Conservation (phyloP, 2,888 invertebrate genomes). For the Tetropium fuscum region DNA sequence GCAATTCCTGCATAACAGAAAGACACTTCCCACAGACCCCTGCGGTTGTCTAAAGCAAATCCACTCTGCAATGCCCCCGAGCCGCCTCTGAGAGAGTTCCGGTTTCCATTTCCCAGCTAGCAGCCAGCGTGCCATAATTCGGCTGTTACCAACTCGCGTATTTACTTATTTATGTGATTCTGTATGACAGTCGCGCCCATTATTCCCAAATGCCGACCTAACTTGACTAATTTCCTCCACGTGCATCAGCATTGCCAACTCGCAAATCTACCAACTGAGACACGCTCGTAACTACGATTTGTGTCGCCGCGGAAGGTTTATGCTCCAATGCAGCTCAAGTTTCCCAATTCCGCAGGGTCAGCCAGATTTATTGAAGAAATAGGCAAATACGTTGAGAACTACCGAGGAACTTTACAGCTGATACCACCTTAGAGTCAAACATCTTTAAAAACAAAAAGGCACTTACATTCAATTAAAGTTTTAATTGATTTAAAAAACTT, state of each 20-base stretch:
- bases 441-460: no score
- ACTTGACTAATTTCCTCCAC: constrained; percentile 59
- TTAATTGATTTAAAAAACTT: no score
- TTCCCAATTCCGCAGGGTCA: constrained; percentile 36
- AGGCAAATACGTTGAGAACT: background rate
- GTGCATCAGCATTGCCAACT: constrained; percentile 45
- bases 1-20: background rate
- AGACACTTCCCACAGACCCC: background rate
- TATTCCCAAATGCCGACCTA: constrained; percentile 57
- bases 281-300: constrained; percentile 32
- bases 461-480: no score
- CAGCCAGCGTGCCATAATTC: constrained; percentile 34
- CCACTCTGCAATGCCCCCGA: background rate
- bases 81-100: constrained; percentile 29
- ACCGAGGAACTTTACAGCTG: no score
- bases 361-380: background rate
- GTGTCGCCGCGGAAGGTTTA: constrained; percentile 37
- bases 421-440: no score
- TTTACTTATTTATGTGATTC: constrained; percentile 58
- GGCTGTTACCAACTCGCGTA: constrained; percentile 44
- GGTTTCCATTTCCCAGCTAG: constrained; percentile 32
- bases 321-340: constrained; percentile 39
- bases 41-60: no score
- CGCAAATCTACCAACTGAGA: constrained; percentile 26
- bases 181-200: constrained; percentile 56